Evolutionary conservation across 2,113 vertebrate species (phyloP).

Genomic region (Cyanoramphus novaezelandiae): DNA sequence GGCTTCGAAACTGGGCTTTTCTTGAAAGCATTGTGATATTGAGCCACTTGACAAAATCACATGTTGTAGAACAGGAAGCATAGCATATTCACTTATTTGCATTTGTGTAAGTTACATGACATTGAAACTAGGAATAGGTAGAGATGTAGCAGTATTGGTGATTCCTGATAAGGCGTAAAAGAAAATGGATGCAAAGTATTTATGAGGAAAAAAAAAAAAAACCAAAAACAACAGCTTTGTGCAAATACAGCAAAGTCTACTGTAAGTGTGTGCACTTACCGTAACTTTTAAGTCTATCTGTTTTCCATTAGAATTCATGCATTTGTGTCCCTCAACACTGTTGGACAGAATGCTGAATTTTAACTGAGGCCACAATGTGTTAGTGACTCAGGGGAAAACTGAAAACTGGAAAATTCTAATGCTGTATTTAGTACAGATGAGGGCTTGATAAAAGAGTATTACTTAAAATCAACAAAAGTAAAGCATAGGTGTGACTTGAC

Average conservation of each 20-base stretch:
- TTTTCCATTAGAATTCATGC: not conserved
- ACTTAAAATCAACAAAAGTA: not conserved
- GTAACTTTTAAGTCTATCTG: not conserved
- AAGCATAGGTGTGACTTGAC: not conserved
- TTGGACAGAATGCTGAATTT: not conserved
- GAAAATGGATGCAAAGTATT: not conserved
- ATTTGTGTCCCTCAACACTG: not conserved
- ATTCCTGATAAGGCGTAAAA: not conserved
- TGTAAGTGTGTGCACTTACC: accelerated
- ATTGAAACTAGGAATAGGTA: not conserved
- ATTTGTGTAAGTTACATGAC: not conserved
- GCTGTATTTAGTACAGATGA: not conserved
- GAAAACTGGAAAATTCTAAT: not conserved
- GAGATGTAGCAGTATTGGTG: not conserved
- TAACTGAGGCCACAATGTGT: accelerated
- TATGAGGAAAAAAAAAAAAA: not conserved
- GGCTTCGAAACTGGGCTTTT: not conserved
- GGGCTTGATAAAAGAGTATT: not conserved
- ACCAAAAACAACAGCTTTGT: not conserved
- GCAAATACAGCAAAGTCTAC: not conserved
- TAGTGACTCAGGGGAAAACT: not conserved
- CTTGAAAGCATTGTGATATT: not conserved
- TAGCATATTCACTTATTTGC: not conserved
- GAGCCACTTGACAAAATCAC: not conserved
- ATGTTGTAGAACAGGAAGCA: not conserved